These are phyloP conservation scores for Drosophila pseudoananassae DNA, from an alignment of 1,140 invertebrate species.

Conservation along the genomic window DNA sequence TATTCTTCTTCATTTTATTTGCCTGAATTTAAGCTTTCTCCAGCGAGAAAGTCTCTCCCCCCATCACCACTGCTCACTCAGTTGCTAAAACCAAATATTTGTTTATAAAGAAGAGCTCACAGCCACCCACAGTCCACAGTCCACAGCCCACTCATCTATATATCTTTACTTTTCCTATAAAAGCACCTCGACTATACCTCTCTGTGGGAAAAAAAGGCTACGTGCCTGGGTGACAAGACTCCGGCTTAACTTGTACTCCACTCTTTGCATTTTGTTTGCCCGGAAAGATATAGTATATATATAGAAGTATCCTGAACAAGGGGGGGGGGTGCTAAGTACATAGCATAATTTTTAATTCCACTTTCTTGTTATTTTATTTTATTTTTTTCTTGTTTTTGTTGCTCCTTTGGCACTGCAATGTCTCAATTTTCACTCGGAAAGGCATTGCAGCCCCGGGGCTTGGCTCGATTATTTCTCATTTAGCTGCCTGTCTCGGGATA, in stretches of 20 bases:
- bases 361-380: background rate
- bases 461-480: conserved; percentile 3
- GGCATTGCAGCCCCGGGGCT: conserved; percentile 2
- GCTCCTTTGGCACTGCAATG: background rate
- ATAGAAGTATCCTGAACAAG: background rate
- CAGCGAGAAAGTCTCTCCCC: background rate
- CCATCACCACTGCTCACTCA: conserved; percentile 35
- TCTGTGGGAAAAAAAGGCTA: conserved; percentile 17
- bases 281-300: background rate
- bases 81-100: conserved; percentile 77
- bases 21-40: conserved; percentile 14
- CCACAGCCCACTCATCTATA: conserved; percentile 6
- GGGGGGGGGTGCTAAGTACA: conserved; percentile 30
- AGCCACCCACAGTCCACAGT: background rate
- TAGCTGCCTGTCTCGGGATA: background rate
- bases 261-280: conserved; percentile 12
- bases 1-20: conserved; percentile 15
- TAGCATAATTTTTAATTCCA: conserved; percentile 24
- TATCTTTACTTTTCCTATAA: background rate
- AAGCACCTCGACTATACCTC: background rate
- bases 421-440: conserved; percentile 15
- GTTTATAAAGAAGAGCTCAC: conserved; percentile 66
- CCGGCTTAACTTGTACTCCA: conserved; percentile 56
- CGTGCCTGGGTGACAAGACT: conserved; percentile 59
- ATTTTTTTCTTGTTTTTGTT: background rate